These are phyloP conservation scores for Motacilla alba DNA, from an alignment of 2,113 vertebrate species.

Conservation along the genomic window DNA sequence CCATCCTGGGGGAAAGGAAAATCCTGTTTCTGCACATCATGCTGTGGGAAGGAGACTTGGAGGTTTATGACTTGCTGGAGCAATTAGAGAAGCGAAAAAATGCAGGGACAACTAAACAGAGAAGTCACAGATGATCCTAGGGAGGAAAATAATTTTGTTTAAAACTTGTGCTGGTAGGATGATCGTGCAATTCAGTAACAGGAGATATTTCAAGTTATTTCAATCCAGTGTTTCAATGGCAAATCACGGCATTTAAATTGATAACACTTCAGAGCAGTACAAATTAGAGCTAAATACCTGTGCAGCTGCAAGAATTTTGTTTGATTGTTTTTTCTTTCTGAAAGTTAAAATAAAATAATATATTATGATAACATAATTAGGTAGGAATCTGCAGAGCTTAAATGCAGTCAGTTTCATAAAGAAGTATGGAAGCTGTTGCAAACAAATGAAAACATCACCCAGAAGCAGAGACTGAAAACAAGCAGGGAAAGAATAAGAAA, in stretches of 20 bases:
- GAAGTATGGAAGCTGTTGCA: neutral
- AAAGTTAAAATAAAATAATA: conserved; percentile 31
- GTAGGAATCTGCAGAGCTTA: conserved; percentile 14
- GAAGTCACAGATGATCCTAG: neutral
- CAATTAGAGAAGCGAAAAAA: neutral
- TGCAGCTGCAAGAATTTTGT: conserved; percentile 25
- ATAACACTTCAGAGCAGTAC: conserved; percentile 23
- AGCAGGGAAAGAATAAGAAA: neutral
- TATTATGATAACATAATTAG: conserved; percentile 52
- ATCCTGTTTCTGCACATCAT: neutral
- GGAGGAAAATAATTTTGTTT: neutral
- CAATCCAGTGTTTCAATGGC: conserved; percentile 1
- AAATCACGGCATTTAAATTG: conserved; percentile 11
- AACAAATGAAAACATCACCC: conserved; percentile 5
- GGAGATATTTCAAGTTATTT: conserved; percentile 18
- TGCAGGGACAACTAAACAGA: neutral
- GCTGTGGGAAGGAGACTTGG: neutral
- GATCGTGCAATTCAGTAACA: neutral
- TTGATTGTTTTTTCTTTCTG: conserved; percentile 36
- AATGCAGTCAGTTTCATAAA: conserved; percentile 1
- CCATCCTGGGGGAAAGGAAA: neutral
- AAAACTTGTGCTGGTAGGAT: neutral
- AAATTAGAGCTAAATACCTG: conserved; percentile 51
- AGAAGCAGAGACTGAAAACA: conserved; percentile 13
- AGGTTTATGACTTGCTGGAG: neutral